Evolutionary conservation across 2,888 invertebrate species (phyloP).

Genomic region (Cerastis rubricosa): DNA sequence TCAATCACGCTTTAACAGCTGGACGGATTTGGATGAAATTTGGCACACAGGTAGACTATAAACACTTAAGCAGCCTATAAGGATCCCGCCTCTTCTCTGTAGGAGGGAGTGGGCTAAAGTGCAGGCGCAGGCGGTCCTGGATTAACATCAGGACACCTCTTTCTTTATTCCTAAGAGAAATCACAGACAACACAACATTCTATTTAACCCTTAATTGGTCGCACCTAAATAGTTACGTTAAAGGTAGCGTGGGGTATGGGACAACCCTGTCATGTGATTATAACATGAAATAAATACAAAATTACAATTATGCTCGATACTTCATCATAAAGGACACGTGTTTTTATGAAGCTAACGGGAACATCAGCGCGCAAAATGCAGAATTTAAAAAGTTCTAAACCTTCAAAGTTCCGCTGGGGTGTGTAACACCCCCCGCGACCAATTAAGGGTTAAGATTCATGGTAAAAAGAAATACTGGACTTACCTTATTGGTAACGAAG

Average conservation of each 20-base stretch:
- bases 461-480: background rate
- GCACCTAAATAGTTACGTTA: too few species aligned
- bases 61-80: background rate
- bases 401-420: too few species aligned
- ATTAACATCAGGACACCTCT: background rate
- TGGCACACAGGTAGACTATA: background rate
- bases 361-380: too few species aligned
- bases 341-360: too few species aligned
- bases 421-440: too few species aligned
- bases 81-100: background rate
- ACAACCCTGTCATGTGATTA: too few species aligned
- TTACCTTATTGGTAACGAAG: slow-evolving; percentile 87
- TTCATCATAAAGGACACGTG: too few species aligned
- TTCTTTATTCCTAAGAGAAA: background rate
- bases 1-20: background rate
- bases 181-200: background rate
- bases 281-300: too few species aligned
- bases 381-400: too few species aligned
- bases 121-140: background rate
- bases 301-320: too few species aligned
- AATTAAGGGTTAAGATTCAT: background rate
- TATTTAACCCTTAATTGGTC: background rate
- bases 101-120: background rate
- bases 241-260: too few species aligned
- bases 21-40: slow-evolving; percentile 3